Percentiles rank a stretch among this genome's conserved stretches.
Conservation (phyloP, 2,888 invertebrate genomes). For the Chymomyza caudatula region DNA sequence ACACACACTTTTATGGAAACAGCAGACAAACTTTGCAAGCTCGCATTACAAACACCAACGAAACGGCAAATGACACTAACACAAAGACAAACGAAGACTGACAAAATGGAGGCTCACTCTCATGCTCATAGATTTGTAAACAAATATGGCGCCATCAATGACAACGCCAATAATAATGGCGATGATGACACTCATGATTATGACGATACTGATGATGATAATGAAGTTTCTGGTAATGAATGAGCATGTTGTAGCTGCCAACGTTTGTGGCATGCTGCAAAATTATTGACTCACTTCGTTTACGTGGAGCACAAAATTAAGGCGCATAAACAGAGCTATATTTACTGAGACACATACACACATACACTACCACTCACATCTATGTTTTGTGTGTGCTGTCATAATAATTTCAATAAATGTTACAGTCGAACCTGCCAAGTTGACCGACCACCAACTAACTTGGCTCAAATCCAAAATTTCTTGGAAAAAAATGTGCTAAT, state of each 20-base stretch:
- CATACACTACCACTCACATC: not conserved
- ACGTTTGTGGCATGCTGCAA: constrained; percentile 22
- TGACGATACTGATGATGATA: constrained; percentile 23
- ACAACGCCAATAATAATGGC: constrained; percentile 5
- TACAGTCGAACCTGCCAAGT: not conserved
- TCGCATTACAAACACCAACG: constrained; percentile 50
- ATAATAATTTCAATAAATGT: not conserved
- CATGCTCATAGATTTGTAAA: constrained; percentile 33
- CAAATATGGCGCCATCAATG: constrained; percentile 70
- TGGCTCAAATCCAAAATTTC: not conserved
- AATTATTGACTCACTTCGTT: constrained; percentile 45
- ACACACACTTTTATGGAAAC: constrained; percentile 27
- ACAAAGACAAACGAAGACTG: constrained; percentile 23
- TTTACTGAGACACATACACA: not conserved
- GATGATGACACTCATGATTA: constrained; percentile 41
- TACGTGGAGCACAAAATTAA: not conserved
- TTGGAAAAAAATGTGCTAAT: not conserved
- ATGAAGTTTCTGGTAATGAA: constrained; percentile 5
- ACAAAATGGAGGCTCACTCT: constrained; percentile 8
- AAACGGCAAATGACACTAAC: constrained; percentile 28
- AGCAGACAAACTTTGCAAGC: constrained; percentile 65
- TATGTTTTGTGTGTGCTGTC: not conserved
- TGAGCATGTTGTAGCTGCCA: constrained; percentile 6
- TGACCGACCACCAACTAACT: not conserved
- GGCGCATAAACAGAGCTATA: not conserved